These are phyloP conservation scores for Sisor rabdophorus DNA, from an alignment of 2,113 vertebrate species.

Conservation along the genomic window DNA sequence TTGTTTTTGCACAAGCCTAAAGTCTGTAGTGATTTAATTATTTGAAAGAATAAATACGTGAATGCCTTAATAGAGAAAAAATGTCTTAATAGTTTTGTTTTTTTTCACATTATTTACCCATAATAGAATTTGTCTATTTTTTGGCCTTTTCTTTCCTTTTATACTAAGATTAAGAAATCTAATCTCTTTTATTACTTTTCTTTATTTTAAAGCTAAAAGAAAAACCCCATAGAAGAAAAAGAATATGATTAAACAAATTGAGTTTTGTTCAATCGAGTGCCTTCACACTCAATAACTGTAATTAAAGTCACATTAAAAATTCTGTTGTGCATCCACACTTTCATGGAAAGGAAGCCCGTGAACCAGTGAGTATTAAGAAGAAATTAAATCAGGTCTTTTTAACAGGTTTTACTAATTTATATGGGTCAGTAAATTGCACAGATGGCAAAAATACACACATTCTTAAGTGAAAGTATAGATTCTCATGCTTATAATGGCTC, in stretches of 20 bases:
- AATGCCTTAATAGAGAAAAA: background rate
- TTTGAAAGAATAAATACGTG: background rate
- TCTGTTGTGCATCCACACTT: background rate
- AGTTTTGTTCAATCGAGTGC: conserved; percentile 21
- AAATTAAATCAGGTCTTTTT: background rate
- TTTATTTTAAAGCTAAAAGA: background rate
- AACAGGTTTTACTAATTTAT: background rate
- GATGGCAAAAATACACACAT: no score
- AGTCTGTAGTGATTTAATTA: conserved; percentile 1
- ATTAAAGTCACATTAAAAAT: conserved; percentile 25
- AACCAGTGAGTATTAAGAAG: background rate
- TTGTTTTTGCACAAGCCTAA: background rate
- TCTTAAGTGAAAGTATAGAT: no score
- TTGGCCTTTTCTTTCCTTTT: background rate
- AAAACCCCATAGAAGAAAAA: background rate
- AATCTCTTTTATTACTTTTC: background rate
- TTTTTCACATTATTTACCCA: background rate
- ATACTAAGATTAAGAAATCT: background rate
- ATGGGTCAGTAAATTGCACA: background rate
- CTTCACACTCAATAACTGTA: conserved; percentile 37
- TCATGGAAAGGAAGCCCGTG: conserved; percentile 2
- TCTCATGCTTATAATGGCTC: no score
- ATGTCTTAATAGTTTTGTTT: background rate
- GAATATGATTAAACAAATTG: conserved; percentile 28
- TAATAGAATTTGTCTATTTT: background rate